Conservation (phyloP, 2,113 vertebrate species). For the Pollachius pollachius region DNA sequence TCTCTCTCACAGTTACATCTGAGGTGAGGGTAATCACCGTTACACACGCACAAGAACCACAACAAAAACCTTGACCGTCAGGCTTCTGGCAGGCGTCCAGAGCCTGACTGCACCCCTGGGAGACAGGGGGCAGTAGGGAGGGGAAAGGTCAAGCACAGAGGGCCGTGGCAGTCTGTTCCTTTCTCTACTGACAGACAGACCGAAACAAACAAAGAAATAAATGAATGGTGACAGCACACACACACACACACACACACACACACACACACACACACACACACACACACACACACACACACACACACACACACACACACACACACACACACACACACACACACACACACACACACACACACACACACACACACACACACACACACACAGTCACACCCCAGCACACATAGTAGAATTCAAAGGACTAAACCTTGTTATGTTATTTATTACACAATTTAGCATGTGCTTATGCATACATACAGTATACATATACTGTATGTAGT, state of each 20-base stretch:
- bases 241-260: background rate
- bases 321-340: no score
- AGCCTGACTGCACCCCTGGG: constrained; percentile 25
- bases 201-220: background rate
- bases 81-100: constrained; percentile 36
- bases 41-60: constrained; percentile 26
- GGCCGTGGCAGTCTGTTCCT: background rate
- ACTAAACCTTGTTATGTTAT: no score
- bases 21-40: constrained; percentile 57
- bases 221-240: background rate
- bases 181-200: background rate
- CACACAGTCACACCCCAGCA: no score
- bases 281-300: background rate
- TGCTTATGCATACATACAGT: no score
- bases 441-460: no score
- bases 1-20: constrained; percentile 22
- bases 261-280: background rate
- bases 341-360: background rate
- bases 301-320: background rate
- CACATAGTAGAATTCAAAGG: no score
- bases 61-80: constrained; percentile 6
- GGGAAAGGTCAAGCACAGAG: constrained; percentile 32
- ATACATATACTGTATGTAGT: no score
- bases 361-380: no score
- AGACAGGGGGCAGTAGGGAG: constrained; percentile 4